phyloP scores from a whole-genome alignment of 1,140 invertebrate genomes.

The Diprion similis region DNA sequence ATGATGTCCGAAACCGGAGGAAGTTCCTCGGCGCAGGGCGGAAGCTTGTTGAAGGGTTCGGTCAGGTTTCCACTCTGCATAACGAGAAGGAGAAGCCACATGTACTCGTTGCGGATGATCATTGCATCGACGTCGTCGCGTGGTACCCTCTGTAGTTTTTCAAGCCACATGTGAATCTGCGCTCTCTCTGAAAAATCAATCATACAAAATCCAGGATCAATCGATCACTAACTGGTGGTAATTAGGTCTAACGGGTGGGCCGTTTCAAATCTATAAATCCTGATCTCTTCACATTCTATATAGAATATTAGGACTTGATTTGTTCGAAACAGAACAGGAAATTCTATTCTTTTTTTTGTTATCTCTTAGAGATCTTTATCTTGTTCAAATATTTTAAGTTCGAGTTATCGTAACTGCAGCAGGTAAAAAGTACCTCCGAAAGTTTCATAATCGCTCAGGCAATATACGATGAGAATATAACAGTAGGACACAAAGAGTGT shows the following conservation, averaged over 20 bases:
- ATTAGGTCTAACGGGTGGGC: neutral
- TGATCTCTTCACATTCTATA: neutral
- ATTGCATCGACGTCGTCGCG: conserved; percentile 37
- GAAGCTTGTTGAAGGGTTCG: conserved; percentile 47
- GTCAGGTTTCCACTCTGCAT: conserved; percentile 48
- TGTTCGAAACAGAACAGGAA: neutral
- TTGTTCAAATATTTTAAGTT: too few relatives aligned
- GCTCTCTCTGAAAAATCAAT: conserved; percentile 41
- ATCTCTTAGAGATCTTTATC: neutral
- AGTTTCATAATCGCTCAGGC: too few relatives aligned
- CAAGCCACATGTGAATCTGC: conserved; percentile 45
- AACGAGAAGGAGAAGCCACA: conserved; percentile 55
- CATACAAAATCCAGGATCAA: neutral
- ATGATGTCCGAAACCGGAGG: conserved; percentile 46
- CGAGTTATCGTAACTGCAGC: too few relatives aligned
- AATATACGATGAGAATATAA: too few relatives aligned
- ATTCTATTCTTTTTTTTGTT: neutral
- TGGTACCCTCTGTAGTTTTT: conserved; percentile 43
- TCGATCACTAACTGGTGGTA: neutral
- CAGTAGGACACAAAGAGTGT: too few relatives aligned
- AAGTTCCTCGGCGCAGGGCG: conserved; percentile 32
- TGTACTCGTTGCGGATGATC: conserved; percentile 52
- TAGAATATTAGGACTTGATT: neutral
- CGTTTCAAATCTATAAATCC: neutral
- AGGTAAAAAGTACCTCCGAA: too few relatives aligned